A percentile compares a stretch with the other conserved stretches of the same genome.
Evolutionary conservation across 2,888 invertebrate genomes (phyloP).

Genomic region (Mantis religiosa): DNA sequence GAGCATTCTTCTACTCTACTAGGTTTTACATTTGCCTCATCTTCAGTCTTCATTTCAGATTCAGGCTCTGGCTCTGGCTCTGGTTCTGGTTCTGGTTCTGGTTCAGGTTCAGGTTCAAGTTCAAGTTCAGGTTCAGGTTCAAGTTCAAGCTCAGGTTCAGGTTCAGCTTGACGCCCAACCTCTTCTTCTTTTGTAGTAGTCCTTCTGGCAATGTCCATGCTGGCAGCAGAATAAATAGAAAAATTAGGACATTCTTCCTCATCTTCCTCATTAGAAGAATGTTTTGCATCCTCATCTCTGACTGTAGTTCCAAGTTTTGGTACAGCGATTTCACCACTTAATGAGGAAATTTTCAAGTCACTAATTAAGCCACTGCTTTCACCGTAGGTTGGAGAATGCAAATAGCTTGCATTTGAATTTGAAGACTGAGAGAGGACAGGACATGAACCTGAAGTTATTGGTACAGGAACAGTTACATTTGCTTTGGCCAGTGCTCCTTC

Average conservation of each 20-base stretch:
- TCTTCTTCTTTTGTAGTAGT: constrained; percentile 42
- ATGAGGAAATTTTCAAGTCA: background rate
- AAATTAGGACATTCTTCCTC: constrained; percentile 77
- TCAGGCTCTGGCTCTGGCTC: too few relatives aligned
- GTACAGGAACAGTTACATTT: constrained; percentile 1
- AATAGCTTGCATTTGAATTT: constrained; percentile 16
- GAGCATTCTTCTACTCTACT: background rate
- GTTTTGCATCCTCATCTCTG: background rate
- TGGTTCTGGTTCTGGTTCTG: too few relatives aligned
- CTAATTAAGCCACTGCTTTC: background rate
- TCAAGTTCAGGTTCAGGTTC: too few relatives aligned
- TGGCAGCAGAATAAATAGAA: constrained; percentile 77
- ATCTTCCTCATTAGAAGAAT: constrained; percentile 39
- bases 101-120: too few relatives aligned
- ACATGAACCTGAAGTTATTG: background rate
- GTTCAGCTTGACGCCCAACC: background rate
- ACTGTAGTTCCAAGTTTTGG: background rate
- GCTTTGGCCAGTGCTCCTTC: constrained; percentile 17
- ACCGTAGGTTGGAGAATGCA: constrained; percentile 24
- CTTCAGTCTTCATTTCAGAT: too few relatives aligned
- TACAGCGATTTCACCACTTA: background rate
- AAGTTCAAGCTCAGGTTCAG: background rate
- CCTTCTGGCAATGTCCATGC: constrained; percentile 66
- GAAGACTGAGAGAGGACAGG: background rate
- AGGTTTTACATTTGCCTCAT: constrained; percentile 35